These are phyloP conservation scores for Lamellibrachia columna DNA, from an alignment of 2,888 invertebrate genomes.

Conservation along the genomic window DNA sequence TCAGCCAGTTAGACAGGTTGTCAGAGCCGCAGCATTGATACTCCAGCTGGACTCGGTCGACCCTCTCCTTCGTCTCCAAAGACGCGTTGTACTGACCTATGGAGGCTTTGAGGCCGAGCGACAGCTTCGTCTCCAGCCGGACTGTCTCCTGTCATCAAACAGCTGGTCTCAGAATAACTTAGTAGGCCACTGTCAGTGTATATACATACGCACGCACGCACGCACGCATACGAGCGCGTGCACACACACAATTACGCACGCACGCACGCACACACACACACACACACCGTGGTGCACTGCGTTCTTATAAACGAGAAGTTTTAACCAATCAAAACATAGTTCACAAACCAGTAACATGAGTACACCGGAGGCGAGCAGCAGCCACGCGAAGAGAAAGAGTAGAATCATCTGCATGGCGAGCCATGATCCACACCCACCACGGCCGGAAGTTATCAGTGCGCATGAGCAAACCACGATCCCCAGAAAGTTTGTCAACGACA, in stretches of 20 bases:
- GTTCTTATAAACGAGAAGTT: background rate
- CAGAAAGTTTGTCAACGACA: background rate
- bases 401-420: background rate
- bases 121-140: background rate
- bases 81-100: background rate
- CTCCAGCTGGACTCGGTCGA: background rate
- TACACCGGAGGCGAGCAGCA: background rate
- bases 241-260: background rate
- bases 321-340: background rate
- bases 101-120: background rate
- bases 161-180: background rate
- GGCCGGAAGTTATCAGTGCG: background rate
- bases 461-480: background rate
- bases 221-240: background rate
- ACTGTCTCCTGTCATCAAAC: background rate
- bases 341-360: background rate
- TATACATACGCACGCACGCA: background rate
- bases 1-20: background rate
- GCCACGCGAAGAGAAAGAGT: background rate
- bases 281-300: background rate
- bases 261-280: background rate
- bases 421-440: background rate
- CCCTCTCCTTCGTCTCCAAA: background rate
- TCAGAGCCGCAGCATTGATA: background rate
- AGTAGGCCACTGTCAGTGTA: background rate